phyloP scores from a whole-genome alignment of 1,140 invertebrate genomes.

The Zaprionus ornatus region DNA sequence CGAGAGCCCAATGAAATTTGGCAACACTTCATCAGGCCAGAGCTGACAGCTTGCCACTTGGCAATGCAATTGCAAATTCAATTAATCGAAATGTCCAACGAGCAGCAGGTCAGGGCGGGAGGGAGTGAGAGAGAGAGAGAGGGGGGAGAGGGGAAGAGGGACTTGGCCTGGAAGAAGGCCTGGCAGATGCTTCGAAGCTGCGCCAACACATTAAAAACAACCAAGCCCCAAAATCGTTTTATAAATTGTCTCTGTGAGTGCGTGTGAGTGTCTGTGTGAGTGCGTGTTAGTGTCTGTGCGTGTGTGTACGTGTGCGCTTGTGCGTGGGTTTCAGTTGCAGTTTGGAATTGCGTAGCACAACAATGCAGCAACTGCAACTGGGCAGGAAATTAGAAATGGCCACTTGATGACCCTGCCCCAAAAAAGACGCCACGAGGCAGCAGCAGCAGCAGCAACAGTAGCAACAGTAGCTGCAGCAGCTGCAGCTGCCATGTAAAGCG shows the following conservation, averaged over 20 bases:
- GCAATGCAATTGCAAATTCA: slow-evolving; percentile 61
- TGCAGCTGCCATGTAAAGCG: slow-evolving; percentile 42
- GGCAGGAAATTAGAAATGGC: slow-evolving; percentile 78
- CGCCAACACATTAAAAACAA: slow-evolving; percentile 48
- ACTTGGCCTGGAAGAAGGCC: not conserved
- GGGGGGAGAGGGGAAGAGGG: too few species aligned
- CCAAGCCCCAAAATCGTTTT: slow-evolving; percentile 56
- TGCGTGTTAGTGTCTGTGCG: not conserved
- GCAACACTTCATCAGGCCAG: slow-evolving; percentile 27
- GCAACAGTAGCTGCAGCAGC: not conserved
- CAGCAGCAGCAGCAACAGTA: not conserved
- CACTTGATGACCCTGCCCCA: slow-evolving; percentile 44
- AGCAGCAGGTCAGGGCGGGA: not conserved
- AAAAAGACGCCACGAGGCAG: slow-evolving; percentile 16
- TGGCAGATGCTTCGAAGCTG: slow-evolving; percentile 17
- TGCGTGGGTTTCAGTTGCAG: slow-evolving; percentile 37
- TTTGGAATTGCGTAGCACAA: slow-evolving; percentile 50
- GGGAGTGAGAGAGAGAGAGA: too few species aligned
- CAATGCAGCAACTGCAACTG: slow-evolving; percentile 31
- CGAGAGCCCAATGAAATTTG: not conserved
- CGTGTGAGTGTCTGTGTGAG: not conserved
- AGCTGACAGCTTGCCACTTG: slow-evolving; percentile 38
- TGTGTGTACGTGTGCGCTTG: not conserved
- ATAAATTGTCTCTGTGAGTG: slow-evolving; percentile 51
- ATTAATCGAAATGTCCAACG: slow-evolving; percentile 64